Evolutionary conservation across 2,113 vertebrate species (phyloP), one percentile per base, ranked within the genome.

Genomic region (Aegithalos caudatus): DNA sequence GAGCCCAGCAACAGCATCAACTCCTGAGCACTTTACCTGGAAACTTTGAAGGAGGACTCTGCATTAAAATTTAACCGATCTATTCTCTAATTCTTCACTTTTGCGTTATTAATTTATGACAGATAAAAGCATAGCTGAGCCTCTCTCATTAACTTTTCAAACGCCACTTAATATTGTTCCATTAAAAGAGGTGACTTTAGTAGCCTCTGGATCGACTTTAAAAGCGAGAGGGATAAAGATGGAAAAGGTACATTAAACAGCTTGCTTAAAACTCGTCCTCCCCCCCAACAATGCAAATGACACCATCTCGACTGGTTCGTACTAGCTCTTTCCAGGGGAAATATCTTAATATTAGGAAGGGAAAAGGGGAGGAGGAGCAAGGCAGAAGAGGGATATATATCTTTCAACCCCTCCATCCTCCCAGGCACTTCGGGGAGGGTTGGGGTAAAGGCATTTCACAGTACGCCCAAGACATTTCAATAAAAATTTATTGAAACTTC

Each of bases 401-500:
- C 91, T 92, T 95, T 94, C 88, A 90, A 61, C 62, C 81, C 58
- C 74, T 84, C 53, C 60, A 73, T 88, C 45, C 54, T 92, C 91
- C 90, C 92, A 24, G 86, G 71, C 42, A 6, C 67, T 81, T 71
- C n/a, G 8, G n/a, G 86, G 53, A 90, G 77, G 50, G 40, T 28
- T 74, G 79, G 44, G 65, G 45, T 53, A 79, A 91, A 97, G 95
- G 92, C 71, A 97, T 91, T 96, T 91, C 90, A 97, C 95, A 94
- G 57, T 27, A 97, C 92, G 83, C 95, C 97, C 91, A 87, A 88
- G 95, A 96, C 86, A 97, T 97, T 98, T 98, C 97, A 98, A 98
- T 98, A 98, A 98, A 98, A 98, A 97, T 98, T 98, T 98, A 99
- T 99, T 99, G 98, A 99, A 99, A 99, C 98, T 98, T 99, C 98